phyloP scores from a whole-genome alignment of 2,888 invertebrate species.

The Aporophyla nigra region DNA sequence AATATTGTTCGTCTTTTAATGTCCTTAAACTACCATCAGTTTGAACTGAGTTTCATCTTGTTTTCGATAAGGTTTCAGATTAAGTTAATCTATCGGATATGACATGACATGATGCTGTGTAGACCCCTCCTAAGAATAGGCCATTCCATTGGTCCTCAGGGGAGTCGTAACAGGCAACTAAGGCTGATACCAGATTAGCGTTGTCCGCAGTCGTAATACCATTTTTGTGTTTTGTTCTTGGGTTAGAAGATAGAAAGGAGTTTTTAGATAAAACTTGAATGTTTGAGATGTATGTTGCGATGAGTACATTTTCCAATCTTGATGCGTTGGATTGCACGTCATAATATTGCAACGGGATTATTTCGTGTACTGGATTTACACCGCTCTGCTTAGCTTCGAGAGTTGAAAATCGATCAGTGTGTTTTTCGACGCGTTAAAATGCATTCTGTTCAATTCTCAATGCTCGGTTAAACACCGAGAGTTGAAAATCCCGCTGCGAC shows the following conservation, averaged over 20 bases:
- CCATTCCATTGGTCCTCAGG: conserved; percentile 27
- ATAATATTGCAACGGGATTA: no score
- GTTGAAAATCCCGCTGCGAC: no score
- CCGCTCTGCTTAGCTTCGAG: no score
- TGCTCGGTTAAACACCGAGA: no score
- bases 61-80: conserved; percentile 17
- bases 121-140: conserved; percentile 28
- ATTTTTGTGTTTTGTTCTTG: not conserved
- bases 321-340: no score
- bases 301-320: not conserved
- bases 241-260: not conserved
- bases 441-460: no score
- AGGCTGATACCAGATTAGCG: conserved; percentile 32
- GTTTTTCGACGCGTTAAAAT: no score
- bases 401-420: no score
- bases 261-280: not conserved
- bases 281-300: not conserved
- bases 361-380: no score
- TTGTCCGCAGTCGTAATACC: not conserved
- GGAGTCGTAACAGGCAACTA: conserved; percentile 37
- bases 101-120: conserved; percentile 3
- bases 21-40: not conserved
- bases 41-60: conserved; percentile 28
- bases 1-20: not conserved
- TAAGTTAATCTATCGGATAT: conserved; percentile 27